Percentiles rank a stretch among this genome's conserved stretches.
These are phyloP conservation scores for Hippasteria phrygiana DNA, from an alignment of 53 echinoderm and acorn worm genomes.

Conservation along the genomic window DNA sequence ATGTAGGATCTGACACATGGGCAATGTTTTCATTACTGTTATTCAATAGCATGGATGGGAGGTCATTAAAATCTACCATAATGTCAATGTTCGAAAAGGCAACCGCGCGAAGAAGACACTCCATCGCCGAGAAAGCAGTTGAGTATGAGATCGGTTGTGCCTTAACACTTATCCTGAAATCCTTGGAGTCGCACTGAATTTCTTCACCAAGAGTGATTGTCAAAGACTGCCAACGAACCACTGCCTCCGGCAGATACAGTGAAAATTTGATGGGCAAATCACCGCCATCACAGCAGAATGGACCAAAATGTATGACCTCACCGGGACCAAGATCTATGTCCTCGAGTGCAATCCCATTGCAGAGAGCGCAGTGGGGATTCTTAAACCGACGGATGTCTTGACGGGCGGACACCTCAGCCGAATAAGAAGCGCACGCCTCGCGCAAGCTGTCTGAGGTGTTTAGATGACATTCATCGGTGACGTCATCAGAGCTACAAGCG, in stretches of 20 bases:
- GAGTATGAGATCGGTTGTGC: no score
- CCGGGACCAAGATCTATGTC: neutral
- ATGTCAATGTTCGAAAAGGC: neutral
- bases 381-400: neutral
- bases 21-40: neutral
- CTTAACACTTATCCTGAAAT: neutral
- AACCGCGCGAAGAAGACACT: slow-evolving; percentile 11
- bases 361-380: slow-evolving; percentile 40
- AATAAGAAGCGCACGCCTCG: neutral
- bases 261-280: neutral
- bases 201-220: slow-evolving; percentile 8
- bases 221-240: neutral
- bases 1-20: neutral
- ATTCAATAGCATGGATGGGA: neutral
- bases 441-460: neutral
- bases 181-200: neutral
- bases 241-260: neutral
- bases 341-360: slow-evolving; percentile 12
- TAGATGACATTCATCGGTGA: neutral
- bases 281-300: neutral
- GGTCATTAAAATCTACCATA: neutral
- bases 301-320: no score
- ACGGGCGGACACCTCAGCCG: neutral
- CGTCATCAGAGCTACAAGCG: neutral
- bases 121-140: neutral